These are phyloP conservation scores for Telmatochromis sp. DNA, from an alignment of 2,113 vertebrate genomes.

Conservation along the genomic window DNA sequence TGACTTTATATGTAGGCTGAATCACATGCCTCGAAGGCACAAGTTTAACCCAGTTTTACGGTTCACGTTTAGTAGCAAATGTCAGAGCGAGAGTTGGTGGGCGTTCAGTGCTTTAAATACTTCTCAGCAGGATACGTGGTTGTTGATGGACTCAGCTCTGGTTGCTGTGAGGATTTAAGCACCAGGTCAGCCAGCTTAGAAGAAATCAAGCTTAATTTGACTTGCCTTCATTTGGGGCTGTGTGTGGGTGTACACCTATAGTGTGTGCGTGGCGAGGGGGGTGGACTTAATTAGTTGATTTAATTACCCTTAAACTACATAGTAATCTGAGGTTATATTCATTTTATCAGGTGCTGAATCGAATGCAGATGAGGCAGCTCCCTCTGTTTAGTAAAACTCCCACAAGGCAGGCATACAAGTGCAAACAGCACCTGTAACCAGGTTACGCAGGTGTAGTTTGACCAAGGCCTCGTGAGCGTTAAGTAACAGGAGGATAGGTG, in stretches of 20 bases:
- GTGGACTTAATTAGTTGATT: constrained; percentile 22
- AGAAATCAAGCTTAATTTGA: constrained; percentile 38
- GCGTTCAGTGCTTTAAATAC: neutral
- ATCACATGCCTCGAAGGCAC: neutral
- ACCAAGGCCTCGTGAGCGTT: constrained; percentile 28
- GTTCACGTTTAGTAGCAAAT: neutral
- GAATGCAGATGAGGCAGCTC: neutral
- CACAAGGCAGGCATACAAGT: neutral
- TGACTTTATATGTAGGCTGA: neutral
- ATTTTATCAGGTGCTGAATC: constrained; percentile 3
- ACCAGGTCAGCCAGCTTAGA: constrained; percentile 12
- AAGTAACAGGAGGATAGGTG: constrained; percentile 30
- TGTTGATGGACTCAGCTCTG: neutral
- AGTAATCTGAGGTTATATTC: constrained; percentile 7
- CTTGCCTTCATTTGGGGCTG: neutral
- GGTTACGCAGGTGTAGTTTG: constrained; percentile 28
- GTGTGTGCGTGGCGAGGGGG: neutral
- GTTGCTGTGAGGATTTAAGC: constrained; percentile 27
- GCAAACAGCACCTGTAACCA: constrained; percentile 15
- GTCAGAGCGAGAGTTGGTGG: neutral
- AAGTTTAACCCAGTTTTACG: neutral
- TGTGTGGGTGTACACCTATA: neutral
- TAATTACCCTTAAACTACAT: constrained; percentile 29
- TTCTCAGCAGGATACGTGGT: neutral
- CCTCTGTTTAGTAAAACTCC: neutral